Conservation (phyloP, 1,140 invertebrate genomes). For the Calliphora vicina region DNA sequence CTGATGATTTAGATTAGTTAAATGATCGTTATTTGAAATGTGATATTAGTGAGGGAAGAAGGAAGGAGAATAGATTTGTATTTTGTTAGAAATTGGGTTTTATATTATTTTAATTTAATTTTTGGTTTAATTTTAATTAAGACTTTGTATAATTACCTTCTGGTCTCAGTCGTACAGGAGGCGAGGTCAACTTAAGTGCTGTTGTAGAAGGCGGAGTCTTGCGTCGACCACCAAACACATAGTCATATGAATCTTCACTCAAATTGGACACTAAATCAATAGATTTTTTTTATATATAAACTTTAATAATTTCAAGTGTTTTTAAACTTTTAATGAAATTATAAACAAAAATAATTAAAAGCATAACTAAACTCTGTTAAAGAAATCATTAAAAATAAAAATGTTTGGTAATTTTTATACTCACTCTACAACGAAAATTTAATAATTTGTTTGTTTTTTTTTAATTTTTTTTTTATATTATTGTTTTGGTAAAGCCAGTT, state of each 20-base stretch:
- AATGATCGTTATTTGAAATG: not conserved
- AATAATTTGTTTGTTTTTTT: not conserved
- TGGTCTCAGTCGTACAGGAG: conserved; percentile 60
- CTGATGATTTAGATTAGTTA: conserved; percentile 38
- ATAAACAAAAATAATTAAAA: conserved; percentile 32
- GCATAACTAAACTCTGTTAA: conserved; percentile 27
- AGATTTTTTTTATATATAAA: conserved; percentile 26
- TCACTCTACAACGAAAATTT: conserved; percentile 29
- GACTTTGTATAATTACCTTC: conserved; percentile 56
- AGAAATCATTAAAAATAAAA: conserved; percentile 27
- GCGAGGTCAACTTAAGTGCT: conserved; percentile 64
- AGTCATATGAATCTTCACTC: conserved; percentile 64
- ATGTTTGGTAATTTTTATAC: conserved; percentile 19
- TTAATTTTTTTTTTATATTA: not conserved
- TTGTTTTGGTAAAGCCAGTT: not conserved
- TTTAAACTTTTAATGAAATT: not conserved
- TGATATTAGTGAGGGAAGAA: not conserved
- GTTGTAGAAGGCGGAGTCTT: conserved; percentile 62
- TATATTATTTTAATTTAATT: no score
- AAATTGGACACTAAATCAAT: conserved; percentile 61
- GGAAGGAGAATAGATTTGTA: not conserved
- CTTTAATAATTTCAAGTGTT: not conserved
- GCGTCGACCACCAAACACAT: conserved; percentile 64
- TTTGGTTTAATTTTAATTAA: no score
- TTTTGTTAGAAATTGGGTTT: not conserved